Conservation (phyloP, 2,797 vertebrate genomes). For the Sebastolobus altivelis region DNA sequence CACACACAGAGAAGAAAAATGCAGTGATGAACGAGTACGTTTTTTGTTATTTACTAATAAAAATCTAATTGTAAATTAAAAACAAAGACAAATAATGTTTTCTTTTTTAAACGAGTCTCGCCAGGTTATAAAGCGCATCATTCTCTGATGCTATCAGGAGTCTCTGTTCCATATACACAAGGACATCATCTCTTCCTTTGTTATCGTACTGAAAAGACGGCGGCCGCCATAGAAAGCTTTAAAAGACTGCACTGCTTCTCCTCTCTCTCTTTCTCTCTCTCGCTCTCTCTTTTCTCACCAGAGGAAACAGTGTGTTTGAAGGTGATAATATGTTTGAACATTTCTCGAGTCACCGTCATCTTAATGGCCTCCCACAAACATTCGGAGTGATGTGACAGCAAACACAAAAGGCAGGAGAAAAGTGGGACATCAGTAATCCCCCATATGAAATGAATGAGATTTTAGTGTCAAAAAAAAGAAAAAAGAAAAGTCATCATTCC, state of each 20-base stretch:
- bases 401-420: constrained; percentile 54
- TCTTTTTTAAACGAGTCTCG: not conserved
- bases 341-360: constrained; percentile 39
- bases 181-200: constrained; percentile 19
- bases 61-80: not conserved
- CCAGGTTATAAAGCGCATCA: not conserved
- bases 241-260: not conserved
- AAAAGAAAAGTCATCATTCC: constrained; percentile 16
- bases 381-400: constrained; percentile 40
- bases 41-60: not conserved
- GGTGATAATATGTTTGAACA: constrained; percentile 47
- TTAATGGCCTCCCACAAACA: constrained; percentile 30
- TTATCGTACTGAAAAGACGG: constrained; percentile 6
- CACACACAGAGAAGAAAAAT: not conserved
- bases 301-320: constrained; percentile 32
- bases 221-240: constrained; percentile 19
- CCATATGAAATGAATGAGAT: constrained; percentile 56
- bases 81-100: not conserved
- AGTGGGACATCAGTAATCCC: constrained; percentile 61
- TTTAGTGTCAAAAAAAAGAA: constrained; percentile 30
- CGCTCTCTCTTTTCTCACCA: not conserved
- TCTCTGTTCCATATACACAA: constrained; percentile 3
- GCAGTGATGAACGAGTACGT: not conserved
- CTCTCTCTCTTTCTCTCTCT: not conserved
- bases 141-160: constrained; percentile 7